Conservation (phyloP, 2,113 vertebrate genomes). For the Rousettus leschenaultii region DNA sequence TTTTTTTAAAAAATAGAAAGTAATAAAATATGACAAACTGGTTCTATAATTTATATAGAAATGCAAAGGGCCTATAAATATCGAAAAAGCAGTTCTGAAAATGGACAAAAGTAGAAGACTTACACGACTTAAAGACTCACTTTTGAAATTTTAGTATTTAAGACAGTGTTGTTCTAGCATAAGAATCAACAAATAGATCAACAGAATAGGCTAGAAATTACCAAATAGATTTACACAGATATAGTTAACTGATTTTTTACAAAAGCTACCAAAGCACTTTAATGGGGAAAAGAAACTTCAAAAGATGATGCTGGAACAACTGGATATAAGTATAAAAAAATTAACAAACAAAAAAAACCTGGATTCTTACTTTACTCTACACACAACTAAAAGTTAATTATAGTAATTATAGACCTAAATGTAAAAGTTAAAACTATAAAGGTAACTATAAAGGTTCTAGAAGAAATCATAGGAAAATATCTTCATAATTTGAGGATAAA, state of each 20-base stretch:
- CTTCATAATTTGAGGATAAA: background rate
- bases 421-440: background rate
- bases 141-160: background rate
- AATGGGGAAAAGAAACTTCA: background rate
- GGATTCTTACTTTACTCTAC: background rate
- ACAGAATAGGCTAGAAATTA: background rate
- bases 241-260: background rate
- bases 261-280: background rate
- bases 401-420: background rate
- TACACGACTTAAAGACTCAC: background rate
- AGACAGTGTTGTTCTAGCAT: background rate
- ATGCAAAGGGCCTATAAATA: background rate
- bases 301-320: background rate
- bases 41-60: background rate
- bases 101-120: background rate
- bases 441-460: background rate
- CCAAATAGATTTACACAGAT: background rate
- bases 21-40: background rate
- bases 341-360: background rate
- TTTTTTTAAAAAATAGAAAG: background rate
- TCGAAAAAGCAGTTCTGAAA: background rate
- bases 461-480: constrained; percentile 13
- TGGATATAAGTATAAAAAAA: background rate
- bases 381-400: background rate
- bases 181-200: background rate